phyloP scores from a whole-genome alignment of 2,888 invertebrate genomes.

The Acleris holmiana region DNA sequence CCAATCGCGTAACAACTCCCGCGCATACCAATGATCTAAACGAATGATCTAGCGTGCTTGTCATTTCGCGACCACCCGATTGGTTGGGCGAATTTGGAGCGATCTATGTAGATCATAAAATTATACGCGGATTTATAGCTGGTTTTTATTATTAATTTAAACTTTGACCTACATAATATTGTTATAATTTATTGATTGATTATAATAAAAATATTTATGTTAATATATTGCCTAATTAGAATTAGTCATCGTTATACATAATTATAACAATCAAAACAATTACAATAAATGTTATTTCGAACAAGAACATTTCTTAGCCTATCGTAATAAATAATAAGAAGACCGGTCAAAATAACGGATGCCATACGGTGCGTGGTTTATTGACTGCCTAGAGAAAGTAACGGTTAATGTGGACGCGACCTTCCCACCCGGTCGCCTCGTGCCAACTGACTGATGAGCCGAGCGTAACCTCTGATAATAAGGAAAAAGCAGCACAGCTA shows the following conservation, averaged over 20 bases:
- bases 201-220: constrained; percentile 43
- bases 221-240: background rate
- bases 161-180: constrained; percentile 57
- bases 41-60: constrained; percentile 81
- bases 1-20: constrained; percentile 76
- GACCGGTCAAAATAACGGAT: constrained; percentile 49
- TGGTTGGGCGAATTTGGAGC: constrained; percentile 57
- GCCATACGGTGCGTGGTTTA: constrained; percentile 73
- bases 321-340: constrained; percentile 1
- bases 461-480: constrained; percentile 82
- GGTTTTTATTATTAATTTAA: constrained; percentile 45
- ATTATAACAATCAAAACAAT: background rate
- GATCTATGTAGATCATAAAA: constrained; percentile 42
- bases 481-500: constrained; percentile 65
- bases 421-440: constrained; percentile 75
- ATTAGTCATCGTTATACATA: background rate
- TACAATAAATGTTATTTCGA: background rate
- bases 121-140: constrained; percentile 52
- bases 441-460: constrained; percentile 81
- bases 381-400: constrained; percentile 72
- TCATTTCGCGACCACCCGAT: constrained; percentile 79
- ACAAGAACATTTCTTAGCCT: background rate
- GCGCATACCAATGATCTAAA: constrained; percentile 71
- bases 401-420: constrained; percentile 69
- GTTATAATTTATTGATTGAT: constrained; percentile 46